Evolutionary conservation across 2,113 vertebrate species (phyloP).

Genomic region (Halichoeres trimaculatus): DNA sequence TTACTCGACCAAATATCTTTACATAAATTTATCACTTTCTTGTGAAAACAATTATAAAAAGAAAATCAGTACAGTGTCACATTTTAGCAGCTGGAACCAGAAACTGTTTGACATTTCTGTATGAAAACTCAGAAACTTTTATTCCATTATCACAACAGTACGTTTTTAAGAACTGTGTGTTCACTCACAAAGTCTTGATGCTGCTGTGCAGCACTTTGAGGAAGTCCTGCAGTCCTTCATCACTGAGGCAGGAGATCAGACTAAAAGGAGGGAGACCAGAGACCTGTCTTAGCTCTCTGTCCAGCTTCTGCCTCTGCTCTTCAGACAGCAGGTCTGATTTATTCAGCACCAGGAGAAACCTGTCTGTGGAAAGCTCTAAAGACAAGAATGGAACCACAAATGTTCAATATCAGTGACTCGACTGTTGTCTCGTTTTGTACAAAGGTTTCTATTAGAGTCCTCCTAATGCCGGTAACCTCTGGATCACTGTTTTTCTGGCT

Average conservation of each 20-base stretch:
- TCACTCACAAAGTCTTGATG: conserved; percentile 69
- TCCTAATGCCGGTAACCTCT: no score
- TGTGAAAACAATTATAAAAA: no score
- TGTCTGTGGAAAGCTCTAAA: conserved; percentile 14
- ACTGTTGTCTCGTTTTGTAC: not conserved
- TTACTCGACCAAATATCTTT: no score
- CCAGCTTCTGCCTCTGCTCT: conserved; percentile 48
- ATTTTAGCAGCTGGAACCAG: not conserved
- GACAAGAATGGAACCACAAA: not conserved
- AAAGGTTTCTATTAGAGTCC: not conserved
- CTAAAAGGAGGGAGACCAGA: conserved; percentile 62
- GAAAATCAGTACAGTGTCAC: no score
- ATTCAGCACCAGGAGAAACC: conserved; percentile 73
- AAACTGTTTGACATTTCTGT: not conserved
- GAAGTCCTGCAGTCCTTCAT: conserved; percentile 68
- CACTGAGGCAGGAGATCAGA: conserved; percentile 71
- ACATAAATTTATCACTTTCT: no score
- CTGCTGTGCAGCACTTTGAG: conserved; percentile 58
- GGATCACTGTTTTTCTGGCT: no score
- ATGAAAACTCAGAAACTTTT: no score
- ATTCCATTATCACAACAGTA: no score
- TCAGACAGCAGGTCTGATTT: conserved; percentile 70
- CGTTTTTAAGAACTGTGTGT: not conserved
- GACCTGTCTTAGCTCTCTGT: conserved; percentile 33
- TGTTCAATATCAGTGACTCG: conserved; percentile 1